Evolutionary conservation across 2,797 vertebrate genomes (phyloP).

Genomic region (Mormyrus hasselquistii): DNA sequence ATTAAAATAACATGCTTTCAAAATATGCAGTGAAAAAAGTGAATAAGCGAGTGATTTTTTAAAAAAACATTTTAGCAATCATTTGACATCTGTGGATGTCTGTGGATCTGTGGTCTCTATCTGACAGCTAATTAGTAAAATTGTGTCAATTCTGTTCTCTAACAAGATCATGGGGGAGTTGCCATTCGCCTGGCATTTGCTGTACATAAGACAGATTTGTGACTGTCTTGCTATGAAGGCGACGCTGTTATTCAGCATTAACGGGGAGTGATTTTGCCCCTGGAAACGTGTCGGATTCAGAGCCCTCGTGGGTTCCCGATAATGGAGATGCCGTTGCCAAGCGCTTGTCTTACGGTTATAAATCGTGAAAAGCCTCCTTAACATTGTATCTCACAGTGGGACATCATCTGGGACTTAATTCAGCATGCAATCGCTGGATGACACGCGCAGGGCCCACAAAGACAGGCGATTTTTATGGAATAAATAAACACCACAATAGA

Average conservation of each 20-base stretch:
- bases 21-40: neutral
- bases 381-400: neutral
- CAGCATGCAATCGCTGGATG: neutral
- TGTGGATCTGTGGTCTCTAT: conserved; percentile 12
- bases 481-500: neutral
- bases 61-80: neutral
- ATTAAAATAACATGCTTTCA: neutral
- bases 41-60: neutral
- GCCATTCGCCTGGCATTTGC: conserved; percentile 17
- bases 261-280: neutral
- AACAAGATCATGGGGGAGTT: conserved; percentile 19
- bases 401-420: neutral
- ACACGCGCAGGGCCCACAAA: neutral
- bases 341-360: neutral
- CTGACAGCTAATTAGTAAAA: conserved; percentile 25
- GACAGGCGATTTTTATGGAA: neutral
- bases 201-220: neutral
- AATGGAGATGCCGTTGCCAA: neutral
- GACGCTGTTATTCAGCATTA: neutral
- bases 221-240: conserved; percentile 11
- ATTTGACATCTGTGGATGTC: conserved; percentile 3
- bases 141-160: conserved; percentile 12
- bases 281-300: conserved; percentile 9
- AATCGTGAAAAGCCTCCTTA: neutral
- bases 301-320: neutral